phyloP scores from a whole-genome alignment of 2,113 vertebrate genomes.

The Nycticebus coucang region DNA sequence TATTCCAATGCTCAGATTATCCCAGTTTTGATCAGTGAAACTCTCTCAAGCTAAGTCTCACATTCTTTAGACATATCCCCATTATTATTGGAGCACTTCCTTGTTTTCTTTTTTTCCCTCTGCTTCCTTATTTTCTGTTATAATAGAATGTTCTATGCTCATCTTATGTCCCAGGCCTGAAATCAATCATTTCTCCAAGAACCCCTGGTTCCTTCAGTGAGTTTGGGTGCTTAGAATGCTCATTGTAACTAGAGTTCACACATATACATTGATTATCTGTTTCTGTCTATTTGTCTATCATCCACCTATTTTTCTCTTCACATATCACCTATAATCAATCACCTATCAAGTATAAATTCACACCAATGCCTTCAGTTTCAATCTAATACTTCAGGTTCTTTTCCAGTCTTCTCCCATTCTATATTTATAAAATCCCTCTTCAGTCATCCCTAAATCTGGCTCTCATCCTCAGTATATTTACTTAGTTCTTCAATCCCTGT shows the following conservation, averaged over 20 bases:
- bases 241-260: background rate
- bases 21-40: background rate
- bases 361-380: background rate
- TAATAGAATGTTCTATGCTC: background rate
- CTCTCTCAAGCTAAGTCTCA: background rate
- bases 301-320: background rate
- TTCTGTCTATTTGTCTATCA: background rate
- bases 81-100: background rate
- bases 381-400: background rate
- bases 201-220: background rate
- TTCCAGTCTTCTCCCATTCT: background rate
- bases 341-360: background rate
- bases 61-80: background rate
- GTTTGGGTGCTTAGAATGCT: background rate
- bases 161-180: background rate
- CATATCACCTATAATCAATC: background rate
- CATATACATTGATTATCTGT: background rate
- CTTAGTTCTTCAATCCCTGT: background rate
- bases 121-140: background rate
- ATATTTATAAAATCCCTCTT: background rate
- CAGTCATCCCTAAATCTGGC: background rate
- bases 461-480: background rate
- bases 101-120: background rate
- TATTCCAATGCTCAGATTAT: background rate
- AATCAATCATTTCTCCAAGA: constrained; percentile 2